A percentile compares a stretch with the other conserved stretches of the same genome.
These are phyloP conservation scores for Symphodus melops DNA, from an alignment of 2,113 vertebrate species.

Conservation along the genomic window DNA sequence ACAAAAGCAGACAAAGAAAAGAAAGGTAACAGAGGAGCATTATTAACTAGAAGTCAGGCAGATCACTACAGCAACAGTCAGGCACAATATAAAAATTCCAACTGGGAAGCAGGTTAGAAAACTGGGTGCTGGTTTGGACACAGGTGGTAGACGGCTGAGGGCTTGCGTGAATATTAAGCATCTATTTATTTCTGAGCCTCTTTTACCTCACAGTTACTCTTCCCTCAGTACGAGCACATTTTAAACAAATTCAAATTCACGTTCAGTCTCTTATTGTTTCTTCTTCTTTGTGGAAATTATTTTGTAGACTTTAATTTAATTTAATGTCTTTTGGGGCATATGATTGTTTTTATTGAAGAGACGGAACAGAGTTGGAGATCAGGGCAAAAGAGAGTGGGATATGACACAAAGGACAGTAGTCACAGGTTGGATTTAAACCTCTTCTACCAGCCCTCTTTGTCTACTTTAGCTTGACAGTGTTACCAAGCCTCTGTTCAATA, in stretches of 20 bases:
- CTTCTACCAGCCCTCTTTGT: not conserved
- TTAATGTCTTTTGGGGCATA: too few species aligned
- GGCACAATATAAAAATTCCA: not conserved
- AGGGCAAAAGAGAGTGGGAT: too few species aligned
- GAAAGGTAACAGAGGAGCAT: not conserved
- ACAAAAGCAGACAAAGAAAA: conserved; percentile 1
- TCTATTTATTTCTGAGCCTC: too few species aligned
- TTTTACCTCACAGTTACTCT: conserved; percentile 10
- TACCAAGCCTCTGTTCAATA: not conserved
- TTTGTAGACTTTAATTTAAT: conserved; percentile 11
- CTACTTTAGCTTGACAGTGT: conserved; percentile 5
- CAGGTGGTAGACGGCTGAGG: conserved; percentile 5
- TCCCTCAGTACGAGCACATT: conserved; percentile 15
- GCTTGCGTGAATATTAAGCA: not conserved
- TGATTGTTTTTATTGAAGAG: too few species aligned
- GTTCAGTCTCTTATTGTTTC: conserved; percentile 13
- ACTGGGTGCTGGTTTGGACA: conserved; percentile 9
- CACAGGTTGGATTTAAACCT: too few species aligned
- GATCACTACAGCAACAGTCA: not conserved
- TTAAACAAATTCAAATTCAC: not conserved
- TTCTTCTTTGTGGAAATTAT: conserved; percentile 17
- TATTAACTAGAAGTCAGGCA: not conserved
- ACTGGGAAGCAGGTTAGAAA: not conserved
- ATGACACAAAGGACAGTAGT: too few species aligned
- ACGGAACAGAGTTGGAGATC: too few species aligned